A percentile compares a stretch with the other conserved stretches of the same genome.
Conservation (phyloP, 2,888 invertebrate species). For the Nomada fabriciana region DNA sequence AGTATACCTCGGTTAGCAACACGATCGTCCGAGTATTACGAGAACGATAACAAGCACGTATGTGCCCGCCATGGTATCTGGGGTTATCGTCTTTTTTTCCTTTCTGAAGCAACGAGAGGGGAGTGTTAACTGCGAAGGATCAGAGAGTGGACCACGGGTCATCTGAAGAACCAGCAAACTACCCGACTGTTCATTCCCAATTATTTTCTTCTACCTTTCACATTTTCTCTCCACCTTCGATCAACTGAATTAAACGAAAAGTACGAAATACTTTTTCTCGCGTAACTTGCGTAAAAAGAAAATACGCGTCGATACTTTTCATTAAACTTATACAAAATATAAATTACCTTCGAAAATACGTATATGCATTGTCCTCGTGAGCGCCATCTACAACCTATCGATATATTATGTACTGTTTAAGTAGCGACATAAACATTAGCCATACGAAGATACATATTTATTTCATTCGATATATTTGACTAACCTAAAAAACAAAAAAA, state of each 20-base stretch:
- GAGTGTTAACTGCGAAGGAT: slow-evolving; percentile 61
- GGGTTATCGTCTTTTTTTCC: slow-evolving; percentile 70
- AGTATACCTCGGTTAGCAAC: slow-evolving; percentile 68
- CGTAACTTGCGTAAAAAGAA: neutral
- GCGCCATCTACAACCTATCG: too few relatives aligned
- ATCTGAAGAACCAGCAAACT: slow-evolving; percentile 48
- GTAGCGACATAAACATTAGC: neutral
- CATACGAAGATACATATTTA: neutral
- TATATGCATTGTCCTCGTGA: neutral
- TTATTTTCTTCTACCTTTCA: slow-evolving; percentile 8
- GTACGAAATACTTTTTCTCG: neutral
- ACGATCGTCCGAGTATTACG: slow-evolving; percentile 70
- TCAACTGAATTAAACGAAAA: neutral
- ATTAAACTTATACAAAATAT: too few relatives aligned
- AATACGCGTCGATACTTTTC: too few relatives aligned
- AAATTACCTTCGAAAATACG: too few relatives aligned
- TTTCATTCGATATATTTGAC: neutral
- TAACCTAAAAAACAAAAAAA: neutral
- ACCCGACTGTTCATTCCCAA: slow-evolving; percentile 22
- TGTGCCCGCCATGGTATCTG: slow-evolving; percentile 65
- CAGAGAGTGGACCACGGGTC: slow-evolving; percentile 57
- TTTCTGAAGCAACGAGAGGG: slow-evolving; percentile 41
- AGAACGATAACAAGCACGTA: slow-evolving; percentile 74
- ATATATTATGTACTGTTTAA: too few relatives aligned
- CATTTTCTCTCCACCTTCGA: neutral